Percentiles rank a stretch among this genome's conserved stretches.
These are phyloP conservation scores for Tetrax tetrax DNA, from an alignment of 2,113 vertebrate genomes.

Conservation along the genomic window DNA sequence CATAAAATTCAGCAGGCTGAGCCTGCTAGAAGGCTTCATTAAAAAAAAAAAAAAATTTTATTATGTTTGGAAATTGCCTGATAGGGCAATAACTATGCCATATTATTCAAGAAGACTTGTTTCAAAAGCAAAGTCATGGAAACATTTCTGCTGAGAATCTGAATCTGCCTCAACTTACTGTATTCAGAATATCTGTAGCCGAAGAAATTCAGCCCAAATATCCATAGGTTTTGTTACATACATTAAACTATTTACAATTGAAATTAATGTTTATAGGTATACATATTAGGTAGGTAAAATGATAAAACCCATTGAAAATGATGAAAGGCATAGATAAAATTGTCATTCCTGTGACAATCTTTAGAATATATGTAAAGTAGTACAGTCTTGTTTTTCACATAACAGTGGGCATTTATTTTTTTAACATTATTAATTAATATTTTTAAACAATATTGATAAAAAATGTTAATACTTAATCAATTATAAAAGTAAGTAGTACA, in stretches of 20 bases:
- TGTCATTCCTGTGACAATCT: background rate
- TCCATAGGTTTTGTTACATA: background rate
- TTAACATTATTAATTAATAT: background rate
- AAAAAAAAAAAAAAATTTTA: background rate
- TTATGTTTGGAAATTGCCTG: background rate
- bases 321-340: background rate
- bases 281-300: background rate
- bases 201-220: background rate
- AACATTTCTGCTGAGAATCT: background rate
- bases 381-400: background rate
- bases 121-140: background rate
- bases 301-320: background rate
- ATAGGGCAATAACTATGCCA: background rate
- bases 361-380: background rate
- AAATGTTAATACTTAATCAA: background rate
- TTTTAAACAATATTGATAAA: background rate
- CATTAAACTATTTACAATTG: background rate
- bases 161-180: background rate
- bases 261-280: background rate
- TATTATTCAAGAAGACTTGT: background rate
- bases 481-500: background rate
- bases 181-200: background rate
- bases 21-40: background rate
- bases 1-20: background rate
- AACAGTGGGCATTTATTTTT: background rate